Conservation (phyloP, 2,888 invertebrate species). For the Epirrita christyi region DNA sequence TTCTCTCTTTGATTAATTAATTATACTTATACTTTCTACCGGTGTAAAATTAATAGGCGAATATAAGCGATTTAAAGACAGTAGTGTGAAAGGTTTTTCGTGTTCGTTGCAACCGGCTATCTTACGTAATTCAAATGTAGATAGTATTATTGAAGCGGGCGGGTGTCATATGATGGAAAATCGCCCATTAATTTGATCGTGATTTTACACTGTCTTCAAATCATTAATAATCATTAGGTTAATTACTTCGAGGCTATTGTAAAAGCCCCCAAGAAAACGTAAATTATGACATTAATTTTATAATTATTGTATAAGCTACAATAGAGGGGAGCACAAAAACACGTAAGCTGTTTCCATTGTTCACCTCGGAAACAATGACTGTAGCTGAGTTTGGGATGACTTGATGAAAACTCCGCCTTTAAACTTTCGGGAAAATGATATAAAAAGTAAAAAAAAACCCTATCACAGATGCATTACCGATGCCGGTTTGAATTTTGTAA, state of each 20-base stretch:
- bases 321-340: constrained; percentile 64
- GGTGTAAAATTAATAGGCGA: too few relatives aligned
- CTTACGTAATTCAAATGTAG: too few relatives aligned
- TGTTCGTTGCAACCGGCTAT: too few relatives aligned
- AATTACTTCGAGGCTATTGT: constrained; percentile 63
- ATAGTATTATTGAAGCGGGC: too few relatives aligned
- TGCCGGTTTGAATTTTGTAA: too few relatives aligned
- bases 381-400: constrained; percentile 58
- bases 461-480: too few relatives aligned
- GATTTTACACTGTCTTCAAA: constrained; percentile 55
- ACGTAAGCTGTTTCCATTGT: constrained; percentile 62
- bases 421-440: constrained; percentile 4
- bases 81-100: too few relatives aligned
- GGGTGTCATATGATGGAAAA: not conserved
- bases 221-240: constrained; percentile 74
- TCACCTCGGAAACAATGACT: constrained; percentile 62
- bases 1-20: not conserved
- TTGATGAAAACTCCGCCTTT: constrained; percentile 42
- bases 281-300: constrained; percentile 78
- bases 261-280: constrained; percentile 54
- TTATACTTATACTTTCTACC: too few relatives aligned
- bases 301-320: constrained; percentile 68
- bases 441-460: not conserved
- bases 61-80: too few relatives aligned
- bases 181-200: not conserved